Evolutionary conservation across 2,888 invertebrate genomes (phyloP).

Genomic region (Saturnia japonica): DNA sequence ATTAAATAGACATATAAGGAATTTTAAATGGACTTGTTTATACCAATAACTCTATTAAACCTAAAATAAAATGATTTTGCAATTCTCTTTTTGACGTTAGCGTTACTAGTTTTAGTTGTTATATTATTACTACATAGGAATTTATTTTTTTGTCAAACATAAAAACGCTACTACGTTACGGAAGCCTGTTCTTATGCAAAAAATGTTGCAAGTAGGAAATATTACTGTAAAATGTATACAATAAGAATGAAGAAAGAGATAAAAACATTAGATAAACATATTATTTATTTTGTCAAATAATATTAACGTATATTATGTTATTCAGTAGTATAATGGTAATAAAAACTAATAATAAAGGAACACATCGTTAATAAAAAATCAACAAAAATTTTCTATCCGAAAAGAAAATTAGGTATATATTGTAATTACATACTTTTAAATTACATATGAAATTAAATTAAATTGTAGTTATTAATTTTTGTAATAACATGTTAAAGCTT

Average conservation of each 20-base stretch:
- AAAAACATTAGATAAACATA: background rate
- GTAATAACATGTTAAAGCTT: too few species aligned
- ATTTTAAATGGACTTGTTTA: conserved; percentile 6
- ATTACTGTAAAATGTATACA: conserved; percentile 1
- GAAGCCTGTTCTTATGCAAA: background rate
- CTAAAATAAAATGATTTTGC: background rate
- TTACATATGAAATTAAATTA: too few species aligned
- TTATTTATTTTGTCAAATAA: background rate
- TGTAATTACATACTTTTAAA: too few species aligned
- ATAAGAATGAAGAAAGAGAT: background rate
- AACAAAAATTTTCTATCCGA: background rate
- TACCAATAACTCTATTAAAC: conserved; percentile 3
- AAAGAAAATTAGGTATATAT: too few species aligned
- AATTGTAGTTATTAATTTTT: too few species aligned
- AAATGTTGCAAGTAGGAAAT: background rate
- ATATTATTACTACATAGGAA: background rate
- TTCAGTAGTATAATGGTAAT: background rate
- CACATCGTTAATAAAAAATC: background rate
- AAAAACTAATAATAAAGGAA: background rate
- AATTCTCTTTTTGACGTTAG: background rate
- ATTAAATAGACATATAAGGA: conserved; percentile 10
- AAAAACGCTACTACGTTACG: conserved; percentile 3
- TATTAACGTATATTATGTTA: background rate
- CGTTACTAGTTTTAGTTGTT: background rate
- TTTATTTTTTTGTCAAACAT: background rate